phyloP scores from a whole-genome alignment of 1,140 invertebrate genomes.

The Zophobas atratus region DNA sequence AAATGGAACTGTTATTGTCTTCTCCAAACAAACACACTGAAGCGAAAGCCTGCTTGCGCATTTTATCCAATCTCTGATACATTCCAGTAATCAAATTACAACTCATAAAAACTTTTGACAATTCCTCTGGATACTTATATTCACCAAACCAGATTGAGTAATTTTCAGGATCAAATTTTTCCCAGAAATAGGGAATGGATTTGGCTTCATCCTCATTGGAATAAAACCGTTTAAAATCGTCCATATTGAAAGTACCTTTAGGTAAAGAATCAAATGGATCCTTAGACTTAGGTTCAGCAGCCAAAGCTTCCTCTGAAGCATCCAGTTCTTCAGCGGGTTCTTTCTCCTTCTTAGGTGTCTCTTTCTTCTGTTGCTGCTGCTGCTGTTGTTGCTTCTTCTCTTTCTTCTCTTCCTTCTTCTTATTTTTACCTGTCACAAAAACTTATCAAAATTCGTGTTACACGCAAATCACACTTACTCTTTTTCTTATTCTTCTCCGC shows the following conservation, averaged over 20 bases:
- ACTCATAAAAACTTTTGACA: slow-evolving; percentile 95
- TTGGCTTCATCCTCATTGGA: slow-evolving; percentile 96
- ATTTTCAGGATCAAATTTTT: slow-evolving; percentile 97
- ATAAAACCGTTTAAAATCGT: slow-evolving; percentile 97
- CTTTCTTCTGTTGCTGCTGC: slow-evolving; percentile 72
- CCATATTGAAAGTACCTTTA: slow-evolving; percentile 95
- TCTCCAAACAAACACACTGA: slow-evolving; percentile 95
- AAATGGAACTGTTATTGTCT: slow-evolving; percentile 94
- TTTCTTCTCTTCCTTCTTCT: slow-evolving; percentile 71
- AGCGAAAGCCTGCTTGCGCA: slow-evolving; percentile 96
- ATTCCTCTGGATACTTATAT: slow-evolving; percentile 97
- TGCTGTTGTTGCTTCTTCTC: slow-evolving; percentile 76
- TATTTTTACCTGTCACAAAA: slow-evolving; percentile 49
- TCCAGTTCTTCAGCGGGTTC: slow-evolving; percentile 78
- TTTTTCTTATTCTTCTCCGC: slow-evolving; percentile 61
- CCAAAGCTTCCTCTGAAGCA: slow-evolving; percentile 78
- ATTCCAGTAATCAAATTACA: slow-evolving; percentile 96
- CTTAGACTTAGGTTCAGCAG: slow-evolving; percentile 86
- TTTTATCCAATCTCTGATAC: slow-evolving; percentile 98
- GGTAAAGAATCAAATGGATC: slow-evolving; percentile 94
- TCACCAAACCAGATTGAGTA: slow-evolving; percentile 98
- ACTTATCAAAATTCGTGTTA: slow-evolving; percentile 4
- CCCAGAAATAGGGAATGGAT: slow-evolving; percentile 98
- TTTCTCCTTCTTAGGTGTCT: slow-evolving; percentile 70
- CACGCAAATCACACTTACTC: slow-evolving; percentile 58